Percentiles rank a stretch among this genome's conserved stretches.
phyloP scores from a whole-genome alignment of 2,797 vertebrate species.

The Xyrichtys novacula region DNA sequence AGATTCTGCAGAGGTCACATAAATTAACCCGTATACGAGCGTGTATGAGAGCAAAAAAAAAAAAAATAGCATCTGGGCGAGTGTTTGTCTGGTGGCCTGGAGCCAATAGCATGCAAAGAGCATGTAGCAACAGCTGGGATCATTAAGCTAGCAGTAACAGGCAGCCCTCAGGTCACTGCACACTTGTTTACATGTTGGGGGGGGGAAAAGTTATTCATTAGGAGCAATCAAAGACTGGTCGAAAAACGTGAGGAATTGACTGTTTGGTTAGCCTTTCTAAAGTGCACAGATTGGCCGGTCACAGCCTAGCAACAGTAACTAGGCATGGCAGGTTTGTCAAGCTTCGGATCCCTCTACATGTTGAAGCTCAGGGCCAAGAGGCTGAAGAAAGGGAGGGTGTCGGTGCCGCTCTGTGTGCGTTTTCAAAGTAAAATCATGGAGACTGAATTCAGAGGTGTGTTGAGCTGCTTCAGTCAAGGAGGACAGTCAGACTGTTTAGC shows the following conservation, averaged over 20 bases:
- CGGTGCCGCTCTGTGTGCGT: too few relatives aligned
- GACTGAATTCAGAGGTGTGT: background rate
- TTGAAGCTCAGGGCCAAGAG: background rate
- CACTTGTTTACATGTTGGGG: slow-evolving; percentile 32
- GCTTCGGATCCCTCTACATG: too few relatives aligned
- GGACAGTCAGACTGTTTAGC: background rate
- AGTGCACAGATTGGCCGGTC: background rate
- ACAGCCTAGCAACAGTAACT: background rate
- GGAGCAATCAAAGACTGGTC: background rate
- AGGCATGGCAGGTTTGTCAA: background rate
- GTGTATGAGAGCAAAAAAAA: slow-evolving; percentile 14
- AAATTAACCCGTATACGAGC: slow-evolving; percentile 14
- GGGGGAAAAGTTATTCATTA: slow-evolving; percentile 11
- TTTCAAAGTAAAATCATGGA: background rate
- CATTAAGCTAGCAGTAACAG: slow-evolving; percentile 46
- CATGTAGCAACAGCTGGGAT: slow-evolving; percentile 57
- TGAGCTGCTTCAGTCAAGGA: background rate
- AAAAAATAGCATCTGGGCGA: slow-evolving; percentile 32
- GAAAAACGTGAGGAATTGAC: slow-evolving; percentile 15
- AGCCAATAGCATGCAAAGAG: slow-evolving; percentile 37
- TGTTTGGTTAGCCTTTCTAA: background rate
- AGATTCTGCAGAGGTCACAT: slow-evolving; percentile 2
- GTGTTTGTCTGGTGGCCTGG: slow-evolving; percentile 36
- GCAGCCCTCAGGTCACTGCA: slow-evolving; percentile 41
- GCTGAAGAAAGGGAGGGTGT: background rate